Evolutionary conservation across 2,888 invertebrate species (phyloP).

Genomic region (Ametastegia equiseti): DNA sequence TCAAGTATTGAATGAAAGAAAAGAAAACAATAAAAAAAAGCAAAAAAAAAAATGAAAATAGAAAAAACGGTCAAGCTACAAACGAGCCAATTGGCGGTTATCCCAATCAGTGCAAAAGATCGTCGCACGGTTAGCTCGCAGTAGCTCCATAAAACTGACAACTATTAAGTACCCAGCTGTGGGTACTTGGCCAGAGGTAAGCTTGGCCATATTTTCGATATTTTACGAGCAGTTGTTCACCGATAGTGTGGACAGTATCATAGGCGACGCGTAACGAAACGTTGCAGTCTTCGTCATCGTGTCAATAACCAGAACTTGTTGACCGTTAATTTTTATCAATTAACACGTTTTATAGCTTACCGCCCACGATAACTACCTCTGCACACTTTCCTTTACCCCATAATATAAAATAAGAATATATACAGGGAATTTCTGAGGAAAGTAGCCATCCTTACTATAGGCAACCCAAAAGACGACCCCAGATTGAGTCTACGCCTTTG

Average conservation of each 20-base stretch:
- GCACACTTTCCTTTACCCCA: background rate
- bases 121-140: background rate
- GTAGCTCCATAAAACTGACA: constrained; percentile 9
- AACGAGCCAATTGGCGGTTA: background rate
- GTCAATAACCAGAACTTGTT: background rate
- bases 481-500: no score
- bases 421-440: no score
- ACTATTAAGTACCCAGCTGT: background rate
- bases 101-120: background rate
- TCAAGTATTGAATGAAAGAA: background rate
- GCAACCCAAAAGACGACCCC: no score
- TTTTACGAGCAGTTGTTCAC: background rate
- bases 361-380: background rate
- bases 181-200: background rate
- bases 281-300: background rate
- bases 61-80: background rate
- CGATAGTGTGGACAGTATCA: background rate
- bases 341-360: background rate
- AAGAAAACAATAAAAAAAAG: no score
- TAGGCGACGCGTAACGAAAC: background rate
- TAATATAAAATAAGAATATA: background rate
- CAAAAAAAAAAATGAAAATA: no score
- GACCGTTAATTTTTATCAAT: background rate
- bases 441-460: no score
- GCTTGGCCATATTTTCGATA: background rate